Evolutionary conservation across 2,888 invertebrate genomes (phyloP), one percentile per base, ranked within the genome.

Genomic region (Phorcus lineatus): DNA sequence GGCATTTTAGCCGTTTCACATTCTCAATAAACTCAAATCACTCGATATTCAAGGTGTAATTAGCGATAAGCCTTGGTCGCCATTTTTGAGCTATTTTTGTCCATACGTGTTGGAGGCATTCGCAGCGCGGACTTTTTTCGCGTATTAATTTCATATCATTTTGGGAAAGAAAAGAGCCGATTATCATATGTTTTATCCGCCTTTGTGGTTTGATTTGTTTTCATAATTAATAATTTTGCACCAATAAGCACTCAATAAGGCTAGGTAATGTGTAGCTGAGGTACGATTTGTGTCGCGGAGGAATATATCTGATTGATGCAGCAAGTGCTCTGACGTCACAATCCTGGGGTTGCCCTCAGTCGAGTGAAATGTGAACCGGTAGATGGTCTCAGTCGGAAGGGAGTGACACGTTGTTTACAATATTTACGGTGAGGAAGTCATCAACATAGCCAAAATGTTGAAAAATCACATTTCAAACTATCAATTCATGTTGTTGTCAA

Each of bases 1-100:
- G 83, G 76, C 82, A 83, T 83, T 78, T 77, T 80, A 70, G 57
- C 67, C 78, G 54, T 74, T 57, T 47, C 47, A 70, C 57, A 47
- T 74, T 28, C 78, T 55, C 75, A 81, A 74, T 74, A 55, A 24
- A 40, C 36, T 70, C 28, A 74, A 55, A n/a, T 36, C n/a, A 54
- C 22, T 53, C 28, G 36, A 54, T 47, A 54, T 36, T 79, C 28
- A 74, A 53, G 28, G 36, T 19, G 79, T 74, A 70, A 54, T 74
- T 74, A 74, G 79, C 53, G 79, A 74, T 70, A 55, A 54, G 54
- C n/a, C 55, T 52, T 22, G 24, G 74, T 53, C 79, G 79, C 79
- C 79, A 79, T 79, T 70, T 47, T 74, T 79, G 70, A 54, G 54
- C 36, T 47, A 79, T 70, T 79, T 67, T 74, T 54, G 79, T 62